These are phyloP conservation scores for Drosophila paranaensis DNA, from an alignment of 2,888 invertebrate genomes.

Conservation along the genomic window DNA sequence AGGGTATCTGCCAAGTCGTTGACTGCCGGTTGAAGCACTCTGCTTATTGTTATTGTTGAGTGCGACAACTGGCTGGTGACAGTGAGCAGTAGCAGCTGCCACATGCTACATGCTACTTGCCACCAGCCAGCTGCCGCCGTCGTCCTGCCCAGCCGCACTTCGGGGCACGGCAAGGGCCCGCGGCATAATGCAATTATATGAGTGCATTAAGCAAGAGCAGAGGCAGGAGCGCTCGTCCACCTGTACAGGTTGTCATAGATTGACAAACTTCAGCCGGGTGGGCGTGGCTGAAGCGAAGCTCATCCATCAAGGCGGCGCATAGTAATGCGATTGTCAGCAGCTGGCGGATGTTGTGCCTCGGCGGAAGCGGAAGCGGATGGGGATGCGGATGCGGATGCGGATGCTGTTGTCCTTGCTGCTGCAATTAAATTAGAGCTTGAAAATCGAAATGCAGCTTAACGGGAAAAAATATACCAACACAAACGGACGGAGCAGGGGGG, in stretches of 20 bases:
- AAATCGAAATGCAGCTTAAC: slow-evolving; percentile 54
- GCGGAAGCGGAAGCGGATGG: slow-evolving; percentile 66
- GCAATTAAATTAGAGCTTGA: slow-evolving; percentile 73
- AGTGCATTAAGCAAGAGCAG: slow-evolving; percentile 69
- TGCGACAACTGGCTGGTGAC: slow-evolving; percentile 38
- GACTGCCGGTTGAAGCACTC: background rate
- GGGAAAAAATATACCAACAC: slow-evolving; percentile 12
- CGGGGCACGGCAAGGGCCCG: slow-evolving; percentile 65
- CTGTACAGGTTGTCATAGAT: slow-evolving; percentile 57
- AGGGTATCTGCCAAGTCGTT: background rate
- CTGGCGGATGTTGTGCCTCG: slow-evolving; percentile 68
- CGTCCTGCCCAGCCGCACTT: slow-evolving; percentile 31
- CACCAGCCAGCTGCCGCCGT: slow-evolving; percentile 22
- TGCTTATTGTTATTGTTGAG: slow-evolving; percentile 45
- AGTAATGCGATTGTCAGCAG: slow-evolving; percentile 75
- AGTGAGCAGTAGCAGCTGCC: slow-evolving; percentile 14
- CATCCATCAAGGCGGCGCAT: slow-evolving; percentile 64
- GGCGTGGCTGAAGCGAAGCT: slow-evolving; percentile 23
- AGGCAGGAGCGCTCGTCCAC: slow-evolving; percentile 15
- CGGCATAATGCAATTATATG: slow-evolving; percentile 81
- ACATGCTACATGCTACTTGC: slow-evolving; percentile 4
- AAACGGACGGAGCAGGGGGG: too few species aligned
- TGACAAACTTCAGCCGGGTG: slow-evolving; percentile 30
- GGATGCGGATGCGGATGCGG: slow-evolving; percentile 58
- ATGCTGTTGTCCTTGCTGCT: slow-evolving; percentile 43